phyloP scores from a whole-genome alignment of 2,888 invertebrate genomes.

The Papilio protenor region DNA sequence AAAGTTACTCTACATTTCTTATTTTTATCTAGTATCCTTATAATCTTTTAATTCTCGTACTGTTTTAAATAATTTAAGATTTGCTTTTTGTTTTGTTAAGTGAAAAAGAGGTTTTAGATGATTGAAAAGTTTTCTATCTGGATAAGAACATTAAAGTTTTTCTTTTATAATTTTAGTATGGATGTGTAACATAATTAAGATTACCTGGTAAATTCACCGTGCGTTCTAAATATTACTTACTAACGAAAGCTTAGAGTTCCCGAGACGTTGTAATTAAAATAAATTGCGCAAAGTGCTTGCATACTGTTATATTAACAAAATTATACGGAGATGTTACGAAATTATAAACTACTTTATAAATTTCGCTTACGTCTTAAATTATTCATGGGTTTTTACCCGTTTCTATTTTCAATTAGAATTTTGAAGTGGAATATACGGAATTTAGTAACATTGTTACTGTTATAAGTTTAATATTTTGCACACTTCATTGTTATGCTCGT shows the following conservation, averaged over 20 bases:
- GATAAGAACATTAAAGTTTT: neutral
- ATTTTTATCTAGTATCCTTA: too few species aligned
- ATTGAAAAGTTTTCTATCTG: neutral
- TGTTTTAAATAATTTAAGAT: too few species aligned
- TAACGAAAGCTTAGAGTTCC: constrained; percentile 22
- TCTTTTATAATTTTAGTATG: neutral
- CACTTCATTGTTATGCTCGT: neutral
- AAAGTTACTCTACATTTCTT: constrained; percentile 2
- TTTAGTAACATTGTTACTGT: neutral
- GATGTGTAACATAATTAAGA: neutral
- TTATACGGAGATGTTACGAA: constrained; percentile 2
- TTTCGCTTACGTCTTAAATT: neutral
- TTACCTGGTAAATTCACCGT: neutral
- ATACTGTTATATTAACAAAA: constrained; percentile 17
- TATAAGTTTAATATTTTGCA: neutral
- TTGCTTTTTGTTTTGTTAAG: too few species aligned
- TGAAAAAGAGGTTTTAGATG: neutral
- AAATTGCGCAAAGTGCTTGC: constrained; percentile 20
- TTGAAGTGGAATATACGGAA: neutral
- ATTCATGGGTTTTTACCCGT: neutral
- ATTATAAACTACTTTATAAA: neutral
- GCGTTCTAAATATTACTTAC: constrained; percentile 19
- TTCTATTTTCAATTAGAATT: neutral
- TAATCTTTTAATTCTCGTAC: too few species aligned
- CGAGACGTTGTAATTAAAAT: constrained; percentile 22